Evolutionary conservation across 1,140 invertebrate species (phyloP).

Genomic region (Meloidogyne floridensis): DNA sequence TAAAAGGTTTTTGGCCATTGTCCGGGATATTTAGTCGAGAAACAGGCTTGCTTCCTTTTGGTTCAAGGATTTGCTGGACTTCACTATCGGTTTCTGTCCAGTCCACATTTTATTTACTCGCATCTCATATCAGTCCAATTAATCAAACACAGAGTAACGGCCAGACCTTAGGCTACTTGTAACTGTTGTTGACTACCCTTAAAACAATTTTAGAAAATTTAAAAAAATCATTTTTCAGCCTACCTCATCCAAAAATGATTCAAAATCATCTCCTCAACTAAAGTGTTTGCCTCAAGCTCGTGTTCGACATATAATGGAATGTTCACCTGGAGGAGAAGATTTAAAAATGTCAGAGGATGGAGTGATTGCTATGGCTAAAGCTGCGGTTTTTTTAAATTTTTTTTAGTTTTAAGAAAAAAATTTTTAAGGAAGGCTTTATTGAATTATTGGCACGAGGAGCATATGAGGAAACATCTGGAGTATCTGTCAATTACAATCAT

Average conservation of each 20-base stretch:
- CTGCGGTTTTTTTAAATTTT: slow-evolving; percentile 16
- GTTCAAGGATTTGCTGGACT: too few relatives aligned
- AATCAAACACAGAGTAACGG: too few relatives aligned
- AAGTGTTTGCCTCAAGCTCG: slow-evolving; percentile 26
- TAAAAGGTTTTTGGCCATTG: too few relatives aligned
- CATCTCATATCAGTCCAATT: too few relatives aligned
- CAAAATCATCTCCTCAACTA: not conserved
- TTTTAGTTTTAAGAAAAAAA: not conserved
- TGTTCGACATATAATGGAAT: slow-evolving; percentile 33
- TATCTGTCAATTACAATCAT: slow-evolving; percentile 25
- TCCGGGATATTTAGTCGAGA: too few relatives aligned
- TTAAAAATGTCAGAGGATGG: slow-evolving; percentile 19
- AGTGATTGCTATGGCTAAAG: slow-evolving; percentile 14
- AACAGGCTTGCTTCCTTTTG: too few relatives aligned
- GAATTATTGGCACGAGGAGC: slow-evolving; percentile 29
- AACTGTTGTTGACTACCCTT: too few relatives aligned
- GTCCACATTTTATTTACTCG: too few relatives aligned
- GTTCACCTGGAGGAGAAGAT: slow-evolving; percentile 12
- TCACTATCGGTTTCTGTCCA: too few relatives aligned
- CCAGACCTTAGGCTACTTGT: too few relatives aligned
- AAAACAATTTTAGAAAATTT: not conserved
- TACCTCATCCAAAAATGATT: not conserved
- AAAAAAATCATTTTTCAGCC: not conserved
- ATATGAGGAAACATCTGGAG: slow-evolving; percentile 16
- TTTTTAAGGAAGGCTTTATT: slow-evolving; percentile 33